Evolutionary conservation across 2,797 vertebrate genomes (phyloP).

Genomic region (Macropodus opercularis): DNA sequence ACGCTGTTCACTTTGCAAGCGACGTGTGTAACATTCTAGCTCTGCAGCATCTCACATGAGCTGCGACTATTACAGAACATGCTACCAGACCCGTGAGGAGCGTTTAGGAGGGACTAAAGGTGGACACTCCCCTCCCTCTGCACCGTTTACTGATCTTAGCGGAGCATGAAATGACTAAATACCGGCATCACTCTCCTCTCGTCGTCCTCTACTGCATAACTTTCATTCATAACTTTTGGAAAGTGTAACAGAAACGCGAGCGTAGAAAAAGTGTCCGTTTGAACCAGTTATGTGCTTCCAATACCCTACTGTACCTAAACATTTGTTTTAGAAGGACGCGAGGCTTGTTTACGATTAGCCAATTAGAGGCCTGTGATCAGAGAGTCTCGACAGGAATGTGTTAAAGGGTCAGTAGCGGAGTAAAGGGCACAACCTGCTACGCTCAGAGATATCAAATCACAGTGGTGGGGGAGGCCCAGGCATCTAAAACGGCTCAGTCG

Average conservation of each 20-base stretch:
- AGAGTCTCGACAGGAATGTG: slow-evolving; percentile 59
- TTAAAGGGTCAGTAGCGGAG: slow-evolving; percentile 69
- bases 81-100: slow-evolving; percentile 15
- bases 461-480: slow-evolving; percentile 43
- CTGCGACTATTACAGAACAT: slow-evolving; percentile 6
- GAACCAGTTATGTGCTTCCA: neutral
- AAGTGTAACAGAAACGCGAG: slow-evolving; percentile 8
- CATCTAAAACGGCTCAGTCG: slow-evolving; percentile 42
- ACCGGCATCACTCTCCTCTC: slow-evolving; percentile 30
- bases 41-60: slow-evolving; percentile 8
- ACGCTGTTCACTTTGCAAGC: neutral
- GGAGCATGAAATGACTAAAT: slow-evolving; percentile 45
- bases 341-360: slow-evolving; percentile 51
- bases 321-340: slow-evolving; percentile 15
- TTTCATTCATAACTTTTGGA: slow-evolving; percentile 42
- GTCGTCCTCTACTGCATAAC: slow-evolving; percentile 23
- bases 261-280: neutral
- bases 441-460: slow-evolving; percentile 78
- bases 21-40: slow-evolving; percentile 14
- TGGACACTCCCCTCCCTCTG: slow-evolving; percentile 3
- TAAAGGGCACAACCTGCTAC: slow-evolving; percentile 78
- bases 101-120: slow-evolving; percentile 17
- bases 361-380: slow-evolving; percentile 63
- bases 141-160: slow-evolving; percentile 45
- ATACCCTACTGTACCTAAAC: neutral